phyloP scores from a whole-genome alignment of 2,888 invertebrate species.

The Sarcophaga rosellei region DNA sequence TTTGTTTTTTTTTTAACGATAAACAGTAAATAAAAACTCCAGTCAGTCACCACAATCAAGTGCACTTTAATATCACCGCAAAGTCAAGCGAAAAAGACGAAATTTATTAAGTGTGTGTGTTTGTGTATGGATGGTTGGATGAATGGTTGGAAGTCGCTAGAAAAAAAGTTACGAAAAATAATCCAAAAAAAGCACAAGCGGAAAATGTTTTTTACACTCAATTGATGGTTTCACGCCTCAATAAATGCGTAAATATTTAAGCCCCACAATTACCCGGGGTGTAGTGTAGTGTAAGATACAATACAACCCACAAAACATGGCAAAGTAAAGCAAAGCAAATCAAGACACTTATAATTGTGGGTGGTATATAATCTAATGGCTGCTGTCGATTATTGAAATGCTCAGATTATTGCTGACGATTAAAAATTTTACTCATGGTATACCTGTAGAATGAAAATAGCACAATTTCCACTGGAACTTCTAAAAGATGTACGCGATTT shows the following conservation, averaged over 20 bases:
- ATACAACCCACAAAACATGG: slow-evolving; percentile 15
- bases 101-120: slow-evolving; percentile 61
- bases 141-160: slow-evolving; percentile 18
- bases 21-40: slow-evolving; percentile 40
- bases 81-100: slow-evolving; percentile 67
- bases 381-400: neutral
- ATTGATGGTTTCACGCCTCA: slow-evolving; percentile 78
- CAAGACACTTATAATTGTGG: slow-evolving; percentile 1
- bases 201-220: slow-evolving; percentile 75
- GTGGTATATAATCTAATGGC: neutral
- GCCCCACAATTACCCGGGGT: slow-evolving; percentile 57
- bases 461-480: neutral
- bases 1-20: neutral
- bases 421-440: neutral
- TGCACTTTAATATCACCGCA: slow-evolving; percentile 71
- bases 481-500: neutral
- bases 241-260: slow-evolving; percentile 71
- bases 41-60: slow-evolving; percentile 69
- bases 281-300: slow-evolving; percentile 34
- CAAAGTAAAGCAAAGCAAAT: neutral
- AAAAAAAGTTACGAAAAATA: slow-evolving; percentile 47
- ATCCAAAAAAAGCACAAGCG: slow-evolving; percentile 30
- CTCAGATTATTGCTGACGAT: neutral
- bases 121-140: no score
- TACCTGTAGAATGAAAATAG: no score